Evolutionary conservation across 2,797 vertebrate genomes (phyloP).

Genomic region (Chiloscyllium punctatum): DNA sequence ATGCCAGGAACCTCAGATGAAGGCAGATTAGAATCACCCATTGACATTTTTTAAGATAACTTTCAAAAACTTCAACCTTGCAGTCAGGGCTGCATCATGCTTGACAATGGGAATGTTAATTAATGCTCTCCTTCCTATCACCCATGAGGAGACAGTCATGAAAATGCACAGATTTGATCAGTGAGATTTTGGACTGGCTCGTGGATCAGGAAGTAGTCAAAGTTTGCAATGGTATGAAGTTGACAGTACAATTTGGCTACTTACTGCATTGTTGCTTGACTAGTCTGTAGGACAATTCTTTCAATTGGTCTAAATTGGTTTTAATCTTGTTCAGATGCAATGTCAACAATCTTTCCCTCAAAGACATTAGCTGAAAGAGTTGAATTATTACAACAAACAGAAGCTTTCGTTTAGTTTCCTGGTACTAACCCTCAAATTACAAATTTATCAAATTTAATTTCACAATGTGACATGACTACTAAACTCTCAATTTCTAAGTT

Average conservation of each 20-base stretch:
- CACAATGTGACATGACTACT: neutral
- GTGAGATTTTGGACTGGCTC: neutral
- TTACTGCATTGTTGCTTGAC: neutral
- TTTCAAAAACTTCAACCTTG: neutral
- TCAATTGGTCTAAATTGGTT: neutral
- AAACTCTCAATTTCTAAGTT: neutral
- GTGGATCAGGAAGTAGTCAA: neutral
- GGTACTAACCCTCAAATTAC: neutral
- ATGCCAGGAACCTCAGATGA: neutral
- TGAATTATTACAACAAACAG: neutral
- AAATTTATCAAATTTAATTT: neutral
- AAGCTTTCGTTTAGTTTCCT: neutral
- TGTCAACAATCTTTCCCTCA: neutral
- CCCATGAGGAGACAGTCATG: no score
- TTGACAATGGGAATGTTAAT: neutral
- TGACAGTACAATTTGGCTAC: neutral
- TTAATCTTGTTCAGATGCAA: neutral
- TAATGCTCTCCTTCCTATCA: neutral
- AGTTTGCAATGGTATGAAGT: neutral
- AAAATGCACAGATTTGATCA: neutral
- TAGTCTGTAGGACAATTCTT: neutral
- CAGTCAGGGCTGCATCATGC: neutral
- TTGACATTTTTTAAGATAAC: neutral
- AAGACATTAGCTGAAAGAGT: neutral
- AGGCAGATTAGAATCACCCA: neutral